phyloP scores from a whole-genome alignment of 1,140 invertebrate species.

The Lepidurus arcticus region DNA sequence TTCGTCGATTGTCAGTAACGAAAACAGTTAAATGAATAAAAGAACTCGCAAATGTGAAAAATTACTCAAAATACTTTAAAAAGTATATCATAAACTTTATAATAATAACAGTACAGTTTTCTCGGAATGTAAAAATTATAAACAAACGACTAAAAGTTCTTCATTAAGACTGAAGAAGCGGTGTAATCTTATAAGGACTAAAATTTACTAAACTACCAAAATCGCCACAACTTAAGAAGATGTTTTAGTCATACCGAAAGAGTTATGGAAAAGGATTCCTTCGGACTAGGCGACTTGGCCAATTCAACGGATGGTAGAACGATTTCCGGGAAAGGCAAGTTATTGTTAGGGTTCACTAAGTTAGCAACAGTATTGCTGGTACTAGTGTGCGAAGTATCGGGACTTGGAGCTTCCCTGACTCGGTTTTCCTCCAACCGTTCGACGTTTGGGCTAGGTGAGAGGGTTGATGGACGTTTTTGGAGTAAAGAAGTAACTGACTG shows the following conservation, averaged over 20 bases:
- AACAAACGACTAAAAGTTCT: too few species aligned
- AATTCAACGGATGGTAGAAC: neutral
- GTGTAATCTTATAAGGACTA: too few species aligned
- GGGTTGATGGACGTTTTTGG: neutral
- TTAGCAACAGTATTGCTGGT: conserved; percentile 23
- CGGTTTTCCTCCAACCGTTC: neutral
- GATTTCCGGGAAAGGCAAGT: conserved; percentile 6
- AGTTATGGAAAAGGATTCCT: neutral
- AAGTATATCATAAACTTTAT: too few species aligned
- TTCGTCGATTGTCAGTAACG: too few species aligned
- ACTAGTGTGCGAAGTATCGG: neutral
- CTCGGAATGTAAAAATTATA: too few species aligned
- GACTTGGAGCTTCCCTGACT: neutral
- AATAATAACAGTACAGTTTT: too few species aligned
- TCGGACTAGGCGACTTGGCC: neutral
- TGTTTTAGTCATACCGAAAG: neutral
- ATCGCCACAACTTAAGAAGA: neutral
- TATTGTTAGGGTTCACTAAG: neutral
- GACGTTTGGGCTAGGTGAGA: neutral
- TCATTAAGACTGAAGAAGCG: too few species aligned
- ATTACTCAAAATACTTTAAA: too few species aligned
- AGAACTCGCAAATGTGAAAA: too few species aligned
- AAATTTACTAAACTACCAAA: too few species aligned
- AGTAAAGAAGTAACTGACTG: conserved; percentile 29
- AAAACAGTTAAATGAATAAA: too few species aligned